Evolutionary conservation across 2,797 vertebrate genomes (phyloP).

Genomic region (Hafferia zeledoni): DNA sequence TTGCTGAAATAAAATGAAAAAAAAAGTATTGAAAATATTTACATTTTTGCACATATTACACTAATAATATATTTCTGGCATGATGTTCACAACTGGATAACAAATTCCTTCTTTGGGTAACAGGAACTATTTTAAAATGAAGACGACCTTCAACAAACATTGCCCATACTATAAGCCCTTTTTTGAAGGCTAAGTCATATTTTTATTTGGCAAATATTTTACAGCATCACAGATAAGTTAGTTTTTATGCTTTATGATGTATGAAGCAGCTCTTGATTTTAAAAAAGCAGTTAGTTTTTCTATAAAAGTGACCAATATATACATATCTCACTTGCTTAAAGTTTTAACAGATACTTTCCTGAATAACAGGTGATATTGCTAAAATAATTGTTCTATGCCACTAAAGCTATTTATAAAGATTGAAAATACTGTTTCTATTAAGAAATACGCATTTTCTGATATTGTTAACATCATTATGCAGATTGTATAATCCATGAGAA

Average conservation of each 20-base stretch:
- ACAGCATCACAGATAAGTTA: neutral
- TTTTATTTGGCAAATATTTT: neutral
- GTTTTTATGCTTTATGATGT: neutral
- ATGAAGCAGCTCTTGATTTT: neutral
- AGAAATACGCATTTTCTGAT: neutral
- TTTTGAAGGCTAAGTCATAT: neutral
- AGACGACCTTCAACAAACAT: neutral
- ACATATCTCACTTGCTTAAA: neutral
- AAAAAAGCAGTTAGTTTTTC: neutral
- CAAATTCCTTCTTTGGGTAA: neutral
- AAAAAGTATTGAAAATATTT: neutral
- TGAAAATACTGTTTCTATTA: neutral
- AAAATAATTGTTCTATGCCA: neutral
- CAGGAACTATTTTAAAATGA: neutral
- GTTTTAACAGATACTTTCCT: neutral
- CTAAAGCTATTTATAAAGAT: neutral
- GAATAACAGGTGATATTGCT: neutral
- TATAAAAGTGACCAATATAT: neutral
- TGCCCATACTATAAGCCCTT: neutral
- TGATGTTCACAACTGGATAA: neutral
- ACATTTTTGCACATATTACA: neutral
- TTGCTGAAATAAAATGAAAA: constrained; percentile 78
- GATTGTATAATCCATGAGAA: neutral
- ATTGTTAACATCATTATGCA: neutral
- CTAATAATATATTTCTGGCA: neutral